Evolutionary conservation across 2,888 invertebrate species (phyloP), one percentile per base, ranked within the genome.

Genomic region (Cryptophagus acutangulus): DNA sequence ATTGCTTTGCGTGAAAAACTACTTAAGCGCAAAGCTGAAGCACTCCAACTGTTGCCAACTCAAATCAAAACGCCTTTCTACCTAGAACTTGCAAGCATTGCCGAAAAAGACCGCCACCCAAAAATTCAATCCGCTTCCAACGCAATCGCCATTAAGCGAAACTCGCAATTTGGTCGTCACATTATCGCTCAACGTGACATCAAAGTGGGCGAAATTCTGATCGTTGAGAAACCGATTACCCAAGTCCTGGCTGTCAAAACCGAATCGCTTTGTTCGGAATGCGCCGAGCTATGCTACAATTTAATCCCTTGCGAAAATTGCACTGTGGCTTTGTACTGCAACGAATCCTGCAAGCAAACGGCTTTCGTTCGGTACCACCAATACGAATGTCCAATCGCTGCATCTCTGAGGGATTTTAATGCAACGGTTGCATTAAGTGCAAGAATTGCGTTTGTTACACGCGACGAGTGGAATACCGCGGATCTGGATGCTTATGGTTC

Each of bases 351-450:
- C 59, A 74, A 71, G 48, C 63, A 72, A 2, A 66, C 66, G 1
- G 84, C 88, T 1, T 79, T 76, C 72, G 65, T 73, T 24, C 71
- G 74, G 13, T 87, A 84, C 65, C 94, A 95, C 65, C 71, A 74
- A 46, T 73, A 79, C 47, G 92, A 93, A 71, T 93, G 92, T 62
- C 63, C 73, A 1, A 70, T 89, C n/a, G n/a, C n/a, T n/a, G n/a
- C n/a, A n/a, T n/a, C n/a, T n/a, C n/a, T n/a, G n/a, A n/a, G n/a
- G n/a, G n/a, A n/a, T 33, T 73, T 87, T 55, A 72, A 77, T 18
- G 71, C 76, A 14, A 63, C 90, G 16, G 61, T 78, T 14, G 82
- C 83, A 52, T 65, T 83, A 16, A 69, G 84, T n/a, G 80, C 84
- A 10, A 75, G 83, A 57, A 76, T 81, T 2, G 74, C 75, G 1